phyloP scores from a whole-genome alignment of 1,140 invertebrate species.

The Dolichoris vasculosae region DNA sequence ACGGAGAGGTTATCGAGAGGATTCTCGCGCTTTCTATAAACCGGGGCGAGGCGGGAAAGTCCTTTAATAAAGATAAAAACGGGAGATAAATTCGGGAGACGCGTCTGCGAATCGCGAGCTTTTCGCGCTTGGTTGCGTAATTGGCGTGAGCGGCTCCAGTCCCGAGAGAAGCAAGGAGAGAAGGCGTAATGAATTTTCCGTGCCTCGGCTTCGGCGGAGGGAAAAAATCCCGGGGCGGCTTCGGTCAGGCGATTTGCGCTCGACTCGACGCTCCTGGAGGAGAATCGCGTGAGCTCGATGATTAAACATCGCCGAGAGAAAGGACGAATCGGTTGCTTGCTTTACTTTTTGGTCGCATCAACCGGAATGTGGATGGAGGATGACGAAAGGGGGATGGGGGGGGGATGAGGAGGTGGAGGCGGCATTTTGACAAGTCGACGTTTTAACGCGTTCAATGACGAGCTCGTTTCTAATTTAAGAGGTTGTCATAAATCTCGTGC shows the following conservation, averaged over 20 bases:
- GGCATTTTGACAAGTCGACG: neutral
- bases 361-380: no score
- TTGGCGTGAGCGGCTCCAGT: neutral
- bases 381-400: no score
- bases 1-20: conserved; percentile 18
- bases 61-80: no score
- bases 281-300: neutral
- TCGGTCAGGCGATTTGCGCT: neutral
- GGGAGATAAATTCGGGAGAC: no score
- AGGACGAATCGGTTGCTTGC: neutral
- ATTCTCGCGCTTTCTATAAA: no score
- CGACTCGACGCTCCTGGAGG: neutral
- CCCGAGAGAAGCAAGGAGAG: neutral
- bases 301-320: neutral
- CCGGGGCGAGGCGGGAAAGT: no score
- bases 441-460: conserved; percentile 19
- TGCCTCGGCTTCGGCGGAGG: neutral
- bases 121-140: conserved; percentile 19
- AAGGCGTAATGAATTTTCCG: neutral
- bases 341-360: neutral
- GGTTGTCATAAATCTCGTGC: conserved; percentile 20
- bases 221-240: conserved; percentile 8
- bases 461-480: conserved; percentile 37
- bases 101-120: neutral
- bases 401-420: no score